Evolutionary conservation across 2,888 invertebrate genomes (phyloP), one percentile per base, ranked within the genome.

Genomic region (Parasteatoda lunata): DNA sequence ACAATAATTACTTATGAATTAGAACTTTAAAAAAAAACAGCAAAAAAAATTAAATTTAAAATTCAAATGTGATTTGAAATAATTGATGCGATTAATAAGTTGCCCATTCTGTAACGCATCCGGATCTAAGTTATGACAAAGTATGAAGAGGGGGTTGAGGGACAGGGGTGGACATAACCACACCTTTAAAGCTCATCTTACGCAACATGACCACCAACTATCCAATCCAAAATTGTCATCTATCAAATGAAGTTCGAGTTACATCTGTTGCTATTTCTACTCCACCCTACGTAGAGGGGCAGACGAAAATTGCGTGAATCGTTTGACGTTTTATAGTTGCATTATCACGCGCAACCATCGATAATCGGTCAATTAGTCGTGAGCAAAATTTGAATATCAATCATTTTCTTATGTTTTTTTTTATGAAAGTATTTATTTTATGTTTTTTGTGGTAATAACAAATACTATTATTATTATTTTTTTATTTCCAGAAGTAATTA

Each of bases 351-450:
- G 15, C 15, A 7, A 68, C 15, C n/a, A 30, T 59, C 66, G 6
- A 68, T 30, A 15, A 30, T 9, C 15, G 4, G 66, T 66, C 15
- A 66, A 3, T 49, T 7, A 15, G 59, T 13, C 68, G 73, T 59
- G 68, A 81, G 73, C 80, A 73, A 66, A 52, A 51, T 52, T 64
- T 48, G 4, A 15, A 4, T 13, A 49, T 45, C 69, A 45, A 52
- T 49, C 45, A 13, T 47, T 49, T 7, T 9, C 5, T 45, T 52
- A 11, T 5, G 7, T 6, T 69, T 7, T 54, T 49, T 15, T 49
- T 59, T 30, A 30, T 30, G 30, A 30, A 30, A 30, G 30, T 30
- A 30, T 30, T 30, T 30, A 30, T 30, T 30, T 30, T 30, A 30
- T 30, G 30, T 2, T 30, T 30, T 30, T 30, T 0, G 30, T 30